These are phyloP conservation scores for Styela clava DNA, from an alignment of 23 tunicate species.

Conservation along the genomic window DNA sequence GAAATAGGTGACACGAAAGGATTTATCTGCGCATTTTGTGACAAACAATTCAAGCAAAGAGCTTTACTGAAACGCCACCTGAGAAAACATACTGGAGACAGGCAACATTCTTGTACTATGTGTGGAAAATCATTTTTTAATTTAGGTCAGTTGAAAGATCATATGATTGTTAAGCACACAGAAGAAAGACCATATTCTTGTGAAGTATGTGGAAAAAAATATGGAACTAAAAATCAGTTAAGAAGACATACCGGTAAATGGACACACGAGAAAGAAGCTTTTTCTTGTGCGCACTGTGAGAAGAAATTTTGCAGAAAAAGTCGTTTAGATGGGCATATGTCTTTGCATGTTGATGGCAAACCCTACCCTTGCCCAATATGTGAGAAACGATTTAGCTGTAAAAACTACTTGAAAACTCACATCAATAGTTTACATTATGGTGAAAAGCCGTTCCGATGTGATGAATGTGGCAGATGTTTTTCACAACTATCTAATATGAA, in stretches of 20 bases:
- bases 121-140: background rate
- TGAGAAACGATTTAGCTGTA: background rate
- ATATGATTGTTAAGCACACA: background rate
- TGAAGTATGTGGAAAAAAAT: background rate
- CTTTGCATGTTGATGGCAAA: background rate
- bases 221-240: background rate
- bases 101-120: background rate
- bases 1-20: no score
- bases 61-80: background rate
- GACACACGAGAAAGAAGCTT: background rate
- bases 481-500: background rate
- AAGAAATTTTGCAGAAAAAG: background rate
- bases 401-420: background rate
- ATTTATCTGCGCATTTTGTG: no score
- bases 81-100: background rate
- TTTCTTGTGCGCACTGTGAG: background rate
- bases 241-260: background rate
- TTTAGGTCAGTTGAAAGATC: background rate
- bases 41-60: background rate
- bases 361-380: background rate
- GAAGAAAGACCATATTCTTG: background rate
- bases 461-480: background rate
- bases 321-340: background rate
- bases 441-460: background rate
- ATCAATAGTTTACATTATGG: background rate